Percentiles rank a stretch among this genome's conserved stretches.
These are phyloP conservation scores for Pinna nobilis DNA, from an alignment of 1,140 invertebrate species.

Conservation along the genomic window DNA sequence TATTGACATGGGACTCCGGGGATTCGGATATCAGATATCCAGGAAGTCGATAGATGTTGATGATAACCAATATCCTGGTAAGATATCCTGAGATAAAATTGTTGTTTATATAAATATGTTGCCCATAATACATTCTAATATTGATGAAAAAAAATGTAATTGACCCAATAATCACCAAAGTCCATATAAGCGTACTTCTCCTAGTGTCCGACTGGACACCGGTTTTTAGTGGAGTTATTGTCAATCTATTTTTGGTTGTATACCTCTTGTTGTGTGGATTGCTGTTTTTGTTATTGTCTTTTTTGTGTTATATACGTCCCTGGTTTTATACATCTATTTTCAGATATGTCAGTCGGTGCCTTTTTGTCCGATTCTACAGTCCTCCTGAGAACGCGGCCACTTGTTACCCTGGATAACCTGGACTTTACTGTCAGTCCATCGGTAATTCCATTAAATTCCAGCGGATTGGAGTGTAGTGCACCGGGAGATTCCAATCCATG, in stretches of 20 bases:
- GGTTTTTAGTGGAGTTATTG: neutral
- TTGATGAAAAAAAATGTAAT: no score
- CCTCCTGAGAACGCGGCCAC: conserved; percentile 23
- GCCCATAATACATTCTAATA: no score
- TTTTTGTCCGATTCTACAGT: conserved; percentile 32
- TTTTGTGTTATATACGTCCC: neutral
- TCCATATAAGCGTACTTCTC: no score
- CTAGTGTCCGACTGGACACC: neutral
- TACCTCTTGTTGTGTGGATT: no score
- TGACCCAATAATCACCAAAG: no score
- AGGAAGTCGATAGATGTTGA: conserved; percentile 45
- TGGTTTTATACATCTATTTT: neutral
- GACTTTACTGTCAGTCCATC: conserved; percentile 3
- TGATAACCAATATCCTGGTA: conserved; percentile 47
- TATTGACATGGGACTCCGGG: conserved; percentile 21
- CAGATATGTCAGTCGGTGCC: conserved; percentile 38
- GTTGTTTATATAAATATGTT: no score
- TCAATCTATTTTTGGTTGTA: neutral
- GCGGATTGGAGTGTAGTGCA: neutral
- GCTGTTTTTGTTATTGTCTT: no score
- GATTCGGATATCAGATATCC: conserved; percentile 50
- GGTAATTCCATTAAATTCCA: conserved; percentile 24
- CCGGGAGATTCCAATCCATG: conserved; percentile 10
- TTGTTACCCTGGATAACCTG: conserved; percentile 7
- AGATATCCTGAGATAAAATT: no score